phyloP scores from a whole-genome alignment of 2,888 invertebrate genomes.

The Trachelus iudaicus region DNA sequence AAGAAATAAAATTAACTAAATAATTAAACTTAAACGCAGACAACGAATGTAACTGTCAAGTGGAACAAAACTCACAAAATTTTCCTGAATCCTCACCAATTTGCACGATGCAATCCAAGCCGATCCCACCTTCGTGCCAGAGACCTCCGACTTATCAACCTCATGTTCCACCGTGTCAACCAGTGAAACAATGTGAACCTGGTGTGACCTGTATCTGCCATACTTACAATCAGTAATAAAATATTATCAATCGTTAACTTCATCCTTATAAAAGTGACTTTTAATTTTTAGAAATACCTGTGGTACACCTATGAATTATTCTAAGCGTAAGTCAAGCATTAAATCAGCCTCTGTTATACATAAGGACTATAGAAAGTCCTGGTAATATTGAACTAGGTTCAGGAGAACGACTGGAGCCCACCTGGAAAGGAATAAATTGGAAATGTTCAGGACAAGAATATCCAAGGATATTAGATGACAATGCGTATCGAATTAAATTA shows the following conservation, averaged over 20 bases:
- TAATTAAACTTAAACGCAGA: constrained; percentile 16
- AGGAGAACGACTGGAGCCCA: background rate
- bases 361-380: background rate
- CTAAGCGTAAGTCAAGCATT: constrained; percentile 26
- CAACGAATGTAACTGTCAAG: constrained; percentile 31
- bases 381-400: background rate
- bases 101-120: background rate
- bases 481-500: constrained; percentile 45
- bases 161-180: constrained; percentile 12
- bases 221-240: constrained; percentile 39
- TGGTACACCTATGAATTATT: constrained; percentile 30
- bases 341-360: background rate
- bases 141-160: constrained; percentile 21
- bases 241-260: constrained; percentile 10
- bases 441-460: constrained; percentile 40
- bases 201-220: constrained; percentile 36
- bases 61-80: background rate
- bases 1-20: background rate
- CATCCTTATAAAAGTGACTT: constrained; percentile 5
- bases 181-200: constrained; percentile 21
- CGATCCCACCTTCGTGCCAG: constrained; percentile 15
- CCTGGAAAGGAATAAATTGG: constrained; percentile 40
- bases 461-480: constrained; percentile 30
- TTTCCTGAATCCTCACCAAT: constrained; percentile 4
- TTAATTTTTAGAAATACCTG: constrained; percentile 29